Evolutionary conservation across 2,888 invertebrate species (phyloP), one percentile per base, ranked within the genome.

Genomic region (Lepidocyrtoides sp.): DNA sequence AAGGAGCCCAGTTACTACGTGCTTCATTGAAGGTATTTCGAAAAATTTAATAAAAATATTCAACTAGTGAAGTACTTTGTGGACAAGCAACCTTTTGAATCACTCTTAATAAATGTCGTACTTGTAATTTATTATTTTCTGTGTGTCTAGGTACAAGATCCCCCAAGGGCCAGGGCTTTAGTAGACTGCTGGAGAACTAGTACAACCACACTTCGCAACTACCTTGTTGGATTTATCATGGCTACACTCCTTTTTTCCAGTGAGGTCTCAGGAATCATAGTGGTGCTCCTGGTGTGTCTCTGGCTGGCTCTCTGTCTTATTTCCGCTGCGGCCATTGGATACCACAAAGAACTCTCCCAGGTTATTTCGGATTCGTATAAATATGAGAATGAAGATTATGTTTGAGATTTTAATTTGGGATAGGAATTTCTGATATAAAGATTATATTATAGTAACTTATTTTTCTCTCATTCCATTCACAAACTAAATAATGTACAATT

Each of bases 1-100:
- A 57, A 14, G 79, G 79, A 2, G 29, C 57, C 5, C 79, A 79
- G 79, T 29, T 79, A 14, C n/a, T 79, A 20, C n/a, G 79, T 5
- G 54, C 79, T 0, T 57, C 57, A 0, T 57, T 23, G 4, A 79
- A 79, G 79, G 79, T 79, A 79, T 8, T 0, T 75, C 29, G 44
- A 4, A 51, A 51, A n/a, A n/a, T n/a, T n/a, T n/a, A n/a, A n/a
- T n/a, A n/a, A n/a, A n/a, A n/a, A n/a, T n/a, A n/a, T n/a, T n/a
- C n/a, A n/a, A n/a, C n/a, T n/a, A n/a, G n/a, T n/a, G n/a, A n/a
- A n/a, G n/a, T n/a, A n/a, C n/a, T n/a, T n/a, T n/a, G n/a, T n/a
- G n/a, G n/a, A n/a, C n/a, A n/a, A n/a, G n/a, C n/a, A n/a, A n/a
- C n/a, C n/a, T n/a, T n/a, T n/a, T n/a, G n/a, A n/a, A n/a, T n/a